These are phyloP conservation scores for Xylocopa sonorina DNA, from an alignment of 1,140 invertebrate species.

Conservation along the genomic window DNA sequence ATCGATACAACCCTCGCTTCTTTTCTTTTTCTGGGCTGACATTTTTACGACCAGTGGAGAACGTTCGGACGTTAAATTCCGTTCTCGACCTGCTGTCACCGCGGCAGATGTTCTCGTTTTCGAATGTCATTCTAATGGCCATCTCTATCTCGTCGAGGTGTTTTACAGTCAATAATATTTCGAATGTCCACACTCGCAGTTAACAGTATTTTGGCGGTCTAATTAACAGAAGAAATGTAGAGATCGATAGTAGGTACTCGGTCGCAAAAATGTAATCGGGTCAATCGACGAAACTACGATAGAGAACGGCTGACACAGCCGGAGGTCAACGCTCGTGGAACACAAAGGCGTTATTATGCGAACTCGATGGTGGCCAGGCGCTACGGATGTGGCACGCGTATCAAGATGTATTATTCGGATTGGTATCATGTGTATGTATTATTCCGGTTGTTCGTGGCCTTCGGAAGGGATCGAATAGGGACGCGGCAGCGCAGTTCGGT, in stretches of 20 bases:
- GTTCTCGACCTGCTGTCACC: not conserved
- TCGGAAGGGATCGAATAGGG: conserved; percentile 54
- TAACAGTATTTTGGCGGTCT: too few relatives aligned
- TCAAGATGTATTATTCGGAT: conserved; percentile 43
- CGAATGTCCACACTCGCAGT: too few relatives aligned
- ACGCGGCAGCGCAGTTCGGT: conserved; percentile 27
- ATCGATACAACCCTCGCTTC: conserved; percentile 37
- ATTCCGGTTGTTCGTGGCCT: conserved; percentile 50
- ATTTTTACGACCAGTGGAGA: conserved; percentile 23
- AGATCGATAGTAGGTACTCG: not conserved
- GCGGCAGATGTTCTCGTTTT: conserved; percentile 24
- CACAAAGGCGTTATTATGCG: conserved; percentile 27
- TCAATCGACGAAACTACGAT: conserved; percentile 17
- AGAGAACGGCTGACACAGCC: not conserved
- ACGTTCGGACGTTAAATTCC: not conserved
- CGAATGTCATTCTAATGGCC: not conserved
- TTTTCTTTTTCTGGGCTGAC: conserved; percentile 12
- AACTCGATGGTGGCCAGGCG: not conserved
- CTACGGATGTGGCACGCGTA: conserved; percentile 26
- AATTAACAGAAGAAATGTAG: too few relatives aligned
- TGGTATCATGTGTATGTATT: conserved; percentile 26
- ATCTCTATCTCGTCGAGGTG: not conserved
- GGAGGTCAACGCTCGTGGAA: conserved; percentile 42
- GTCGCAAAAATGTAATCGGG: conserved; percentile 29
- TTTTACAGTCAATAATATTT: too few relatives aligned